Percentiles rank a stretch among this genome's conserved stretches.
Evolutionary conservation across 2,797 vertebrate species (phyloP).

Genomic region (Pipistrellus nathusii): DNA sequence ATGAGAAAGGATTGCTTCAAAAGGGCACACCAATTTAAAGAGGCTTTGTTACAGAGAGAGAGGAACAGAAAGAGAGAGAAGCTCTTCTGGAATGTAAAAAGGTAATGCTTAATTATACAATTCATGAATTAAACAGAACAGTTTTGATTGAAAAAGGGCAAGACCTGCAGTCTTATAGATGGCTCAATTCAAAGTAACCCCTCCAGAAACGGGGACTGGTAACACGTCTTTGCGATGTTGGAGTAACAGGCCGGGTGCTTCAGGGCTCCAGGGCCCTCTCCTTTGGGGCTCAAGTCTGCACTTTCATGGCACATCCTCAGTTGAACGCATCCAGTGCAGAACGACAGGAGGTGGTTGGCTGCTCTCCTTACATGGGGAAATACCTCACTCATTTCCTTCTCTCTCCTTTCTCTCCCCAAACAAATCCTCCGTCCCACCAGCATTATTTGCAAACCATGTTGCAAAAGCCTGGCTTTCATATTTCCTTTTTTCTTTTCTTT

Average conservation of each 20-base stretch:
- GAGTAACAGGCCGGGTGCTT: conserved; percentile 80
- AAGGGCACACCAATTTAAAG: conserved; percentile 85
- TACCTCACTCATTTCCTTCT: conserved; percentile 66
- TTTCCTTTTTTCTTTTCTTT: conserved; percentile 22
- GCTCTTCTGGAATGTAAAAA: conserved; percentile 94
- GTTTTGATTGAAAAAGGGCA: conserved; percentile 86
- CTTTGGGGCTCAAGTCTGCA: conserved; percentile 75
- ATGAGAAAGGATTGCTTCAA: conserved; percentile 89
- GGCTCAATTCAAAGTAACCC: conserved; percentile 88
- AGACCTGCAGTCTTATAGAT: conserved; percentile 87
- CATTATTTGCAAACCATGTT: conserved; percentile 75
- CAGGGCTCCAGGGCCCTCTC: conserved; percentile 65
- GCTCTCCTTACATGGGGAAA: conserved; percentile 61
- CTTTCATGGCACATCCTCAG: conserved; percentile 81
- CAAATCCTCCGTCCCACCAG: conserved; percentile 82
- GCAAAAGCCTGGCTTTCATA: conserved; percentile 78
- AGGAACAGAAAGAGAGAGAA: conserved; percentile 77
- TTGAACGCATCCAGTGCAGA: conserved; percentile 85
- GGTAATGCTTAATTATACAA: conserved; percentile 82
- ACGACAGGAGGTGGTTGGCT: conserved; percentile 56
- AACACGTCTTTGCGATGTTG: conserved; percentile 75
- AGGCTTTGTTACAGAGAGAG: conserved; percentile 86
- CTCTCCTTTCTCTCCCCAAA: conserved; percentile 73
- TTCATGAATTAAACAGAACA: conserved; percentile 87
- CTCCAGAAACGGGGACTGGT: conserved; percentile 85